Evolutionary conservation across 2,113 vertebrate genomes (phyloP).

Genomic region (Paramisgurnus dabryanus): DNA sequence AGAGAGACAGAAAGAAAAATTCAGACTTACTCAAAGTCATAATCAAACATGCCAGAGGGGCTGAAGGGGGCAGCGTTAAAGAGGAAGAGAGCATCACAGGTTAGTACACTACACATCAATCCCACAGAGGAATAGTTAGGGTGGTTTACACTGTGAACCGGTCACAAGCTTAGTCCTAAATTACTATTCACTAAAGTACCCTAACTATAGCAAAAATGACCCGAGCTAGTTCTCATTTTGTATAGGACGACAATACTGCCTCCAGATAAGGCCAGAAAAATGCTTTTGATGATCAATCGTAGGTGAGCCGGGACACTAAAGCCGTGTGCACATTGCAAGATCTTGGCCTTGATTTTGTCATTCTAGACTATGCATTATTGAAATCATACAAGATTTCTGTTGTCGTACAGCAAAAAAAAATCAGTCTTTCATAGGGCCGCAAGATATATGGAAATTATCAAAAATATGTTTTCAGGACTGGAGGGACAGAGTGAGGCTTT

Average conservation of each 20-base stretch:
- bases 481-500: too few relatives aligned
- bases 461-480: too few relatives aligned
- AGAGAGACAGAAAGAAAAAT: slow-evolving; percentile 86
- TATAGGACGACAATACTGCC: background rate
- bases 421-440: too few relatives aligned
- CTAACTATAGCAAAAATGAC: background rate
- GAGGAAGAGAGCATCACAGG: slow-evolving; percentile 94
- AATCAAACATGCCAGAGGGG: slow-evolving; percentile 99
- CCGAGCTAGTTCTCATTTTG: background rate
- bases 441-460: too few relatives aligned
- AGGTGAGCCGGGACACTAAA: too few relatives aligned
- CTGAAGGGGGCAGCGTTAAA: slow-evolving; percentile 89
- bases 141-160: background rate
- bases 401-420: too few relatives aligned
- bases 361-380: too few relatives aligned
- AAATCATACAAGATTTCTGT: too few relatives aligned
- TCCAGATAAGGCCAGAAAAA: background rate
- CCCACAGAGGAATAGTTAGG: background rate
- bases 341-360: too few relatives aligned
- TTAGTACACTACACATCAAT: slow-evolving; percentile 80
- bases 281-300: too few relatives aligned
- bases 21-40: slow-evolving; percentile 99
- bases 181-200: background rate
- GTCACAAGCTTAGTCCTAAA: background rate
- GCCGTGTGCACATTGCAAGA: too few relatives aligned